These are phyloP conservation scores for Adelges cooleyi DNA, from an alignment of 1,140 invertebrate species.

Conservation along the genomic window DNA sequence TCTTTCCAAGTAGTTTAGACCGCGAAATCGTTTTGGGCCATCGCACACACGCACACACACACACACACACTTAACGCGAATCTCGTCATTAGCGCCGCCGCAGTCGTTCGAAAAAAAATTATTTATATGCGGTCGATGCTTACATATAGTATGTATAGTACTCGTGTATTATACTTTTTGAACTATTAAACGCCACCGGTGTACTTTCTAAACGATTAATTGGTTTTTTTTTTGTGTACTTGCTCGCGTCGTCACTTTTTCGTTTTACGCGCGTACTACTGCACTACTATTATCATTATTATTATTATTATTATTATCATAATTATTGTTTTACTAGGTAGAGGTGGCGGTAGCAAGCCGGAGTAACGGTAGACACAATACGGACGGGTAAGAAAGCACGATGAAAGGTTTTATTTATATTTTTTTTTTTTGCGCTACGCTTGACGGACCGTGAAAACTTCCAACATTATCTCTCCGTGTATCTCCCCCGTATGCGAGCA, in stretches of 20 bases:
- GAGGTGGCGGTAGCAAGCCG: neutral
- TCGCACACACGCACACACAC: neutral
- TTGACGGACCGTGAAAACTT: constrained; percentile 26
- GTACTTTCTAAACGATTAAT: constrained; percentile 15
- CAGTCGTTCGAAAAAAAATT: neutral
- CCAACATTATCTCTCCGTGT: constrained; percentile 15
- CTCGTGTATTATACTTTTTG: no score
- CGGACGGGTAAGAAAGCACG: constrained; percentile 11
- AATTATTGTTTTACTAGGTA: no score
- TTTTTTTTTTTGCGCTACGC: constrained; percentile 21
- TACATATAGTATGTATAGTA: no score
- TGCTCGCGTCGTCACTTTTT: no score
- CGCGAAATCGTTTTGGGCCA: constrained; percentile 7
- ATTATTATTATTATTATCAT: neutral
- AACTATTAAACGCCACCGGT: neutral
- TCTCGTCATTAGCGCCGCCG: neutral
- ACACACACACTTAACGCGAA: neutral
- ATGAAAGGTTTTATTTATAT: constrained; percentile 11
- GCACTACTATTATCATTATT: neutral
- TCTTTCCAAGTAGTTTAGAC: no score
- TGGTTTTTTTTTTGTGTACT: neutral
- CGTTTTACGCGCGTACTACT: neutral
- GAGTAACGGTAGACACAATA: neutral
- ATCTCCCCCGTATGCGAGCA: neutral
- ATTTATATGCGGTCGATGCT: neutral